Conservation (phyloP, 2,797 vertebrate species). For the Tachyglossus aculeatus region DNA sequence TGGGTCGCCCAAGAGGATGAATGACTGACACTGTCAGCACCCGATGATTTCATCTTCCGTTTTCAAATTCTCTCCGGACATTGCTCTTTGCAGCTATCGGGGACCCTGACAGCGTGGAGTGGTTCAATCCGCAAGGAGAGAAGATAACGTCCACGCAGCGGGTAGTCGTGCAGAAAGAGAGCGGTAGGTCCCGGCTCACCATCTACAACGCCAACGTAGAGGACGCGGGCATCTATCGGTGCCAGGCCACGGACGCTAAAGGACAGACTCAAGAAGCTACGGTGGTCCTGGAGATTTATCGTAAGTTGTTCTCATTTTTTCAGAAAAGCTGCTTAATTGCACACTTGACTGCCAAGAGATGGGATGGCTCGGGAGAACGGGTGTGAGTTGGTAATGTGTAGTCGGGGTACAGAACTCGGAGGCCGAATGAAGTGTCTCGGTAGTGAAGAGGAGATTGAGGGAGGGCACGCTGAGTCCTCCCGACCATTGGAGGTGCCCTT, state of each 20-base stretch:
- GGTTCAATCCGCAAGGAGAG: slow-evolving; percentile 95
- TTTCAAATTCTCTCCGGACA: slow-evolving; percentile 7
- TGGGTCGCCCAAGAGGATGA: neutral
- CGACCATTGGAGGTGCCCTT: too few species aligned
- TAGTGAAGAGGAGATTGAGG: too few species aligned
- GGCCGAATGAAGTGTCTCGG: too few species aligned
- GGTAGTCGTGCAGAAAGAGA: slow-evolving; percentile 90
- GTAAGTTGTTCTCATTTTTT: too few species aligned
- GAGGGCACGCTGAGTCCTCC: too few species aligned
- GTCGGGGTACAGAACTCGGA: too few species aligned
- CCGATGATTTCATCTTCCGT: neutral
- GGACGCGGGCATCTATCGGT: slow-evolving; percentile 96
- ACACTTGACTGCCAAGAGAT: too few species aligned
- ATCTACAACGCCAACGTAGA: slow-evolving; percentile 96
- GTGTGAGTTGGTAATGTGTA: too few species aligned
- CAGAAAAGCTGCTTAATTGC: too few species aligned
- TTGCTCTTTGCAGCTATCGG: slow-evolving; percentile 82
- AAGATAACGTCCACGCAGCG: slow-evolving; percentile 86
- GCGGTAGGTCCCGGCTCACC: slow-evolving; percentile 88
- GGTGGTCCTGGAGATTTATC: slow-evolving; percentile 96
- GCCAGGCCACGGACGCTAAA: slow-evolving; percentile 87
- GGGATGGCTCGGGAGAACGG: too few species aligned
- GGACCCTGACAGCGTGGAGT: slow-evolving; percentile 91
- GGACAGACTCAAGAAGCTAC: slow-evolving; percentile 93
- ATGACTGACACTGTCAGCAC: too few species aligned